These are phyloP conservation scores for Tetrao urogallus DNA, from an alignment of 2,113 vertebrate species.

Conservation along the genomic window DNA sequence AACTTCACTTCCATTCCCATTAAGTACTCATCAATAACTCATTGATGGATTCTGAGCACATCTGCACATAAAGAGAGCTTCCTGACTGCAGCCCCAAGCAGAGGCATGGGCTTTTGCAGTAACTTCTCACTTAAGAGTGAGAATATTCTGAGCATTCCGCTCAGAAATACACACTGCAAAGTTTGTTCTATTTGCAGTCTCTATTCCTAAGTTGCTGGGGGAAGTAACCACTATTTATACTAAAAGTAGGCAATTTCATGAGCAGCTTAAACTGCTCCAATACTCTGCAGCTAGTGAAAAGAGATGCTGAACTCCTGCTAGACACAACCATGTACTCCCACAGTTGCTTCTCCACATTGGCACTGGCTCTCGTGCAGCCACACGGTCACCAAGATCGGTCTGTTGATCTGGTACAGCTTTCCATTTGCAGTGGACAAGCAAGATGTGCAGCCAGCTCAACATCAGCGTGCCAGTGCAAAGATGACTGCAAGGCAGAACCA, in stretches of 20 bases:
- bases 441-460: background rate
- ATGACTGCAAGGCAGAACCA: background rate
- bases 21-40: background rate
- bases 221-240: background rate
- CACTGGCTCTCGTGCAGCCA: background rate
- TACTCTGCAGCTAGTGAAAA: background rate
- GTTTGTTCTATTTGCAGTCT: background rate
- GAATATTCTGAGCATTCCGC: no score
- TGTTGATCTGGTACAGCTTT: background rate
- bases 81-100: background rate
- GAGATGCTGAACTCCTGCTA: background rate
- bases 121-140: background rate
- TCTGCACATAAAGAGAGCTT: background rate
- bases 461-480: background rate
- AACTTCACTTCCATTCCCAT: background rate
- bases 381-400: background rate
- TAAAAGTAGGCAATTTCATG: rapidly evolving
- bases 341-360: background rate
- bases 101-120: background rate
- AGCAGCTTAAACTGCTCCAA: background rate
- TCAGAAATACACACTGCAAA: background rate
- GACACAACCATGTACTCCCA: background rate
- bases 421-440: background rate
- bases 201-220: background rate
- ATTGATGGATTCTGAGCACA: background rate